A percentile compares a stretch with the other conserved stretches of the same genome.
These are phyloP conservation scores for Enteromius paludinosus DNA, from an alignment of 2,797 vertebrate genomes.

Conservation along the genomic window DNA sequence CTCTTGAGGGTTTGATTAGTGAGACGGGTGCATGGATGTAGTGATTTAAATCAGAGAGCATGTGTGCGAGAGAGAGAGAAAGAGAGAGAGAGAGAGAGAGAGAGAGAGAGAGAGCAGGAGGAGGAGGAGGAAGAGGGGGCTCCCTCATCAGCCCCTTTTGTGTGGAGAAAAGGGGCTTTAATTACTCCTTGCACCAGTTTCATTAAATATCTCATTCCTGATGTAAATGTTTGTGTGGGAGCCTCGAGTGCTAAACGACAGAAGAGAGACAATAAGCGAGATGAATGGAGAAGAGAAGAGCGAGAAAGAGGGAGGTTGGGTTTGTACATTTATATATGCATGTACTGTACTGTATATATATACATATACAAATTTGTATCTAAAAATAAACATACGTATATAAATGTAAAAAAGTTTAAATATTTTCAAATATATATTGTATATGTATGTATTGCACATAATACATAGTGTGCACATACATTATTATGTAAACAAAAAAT, in stretches of 20 bases:
- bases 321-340: not conserved
- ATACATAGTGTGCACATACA: too few relatives aligned
- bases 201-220: constrained; percentile 56
- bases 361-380: too few relatives aligned
- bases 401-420: too few relatives aligned
- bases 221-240: constrained; percentile 56
- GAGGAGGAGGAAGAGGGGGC: constrained; percentile 19
- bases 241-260: constrained; percentile 22
- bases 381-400: too few relatives aligned
- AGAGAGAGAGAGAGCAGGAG: not conserved
- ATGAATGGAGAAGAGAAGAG: constrained; percentile 9
- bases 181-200: constrained; percentile 62
- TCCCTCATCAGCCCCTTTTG: constrained; percentile 49
- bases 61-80: constrained; percentile 17
- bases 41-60: constrained; percentile 54
- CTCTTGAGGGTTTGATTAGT: constrained; percentile 58
- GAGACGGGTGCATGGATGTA: constrained; percentile 32
- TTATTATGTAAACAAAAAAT: too few relatives aligned
- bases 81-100: not conserved
- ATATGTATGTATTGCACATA: too few relatives aligned
- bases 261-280: constrained; percentile 24
- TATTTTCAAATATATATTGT: too few relatives aligned
- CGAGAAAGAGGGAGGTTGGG: not conserved
- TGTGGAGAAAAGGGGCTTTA: constrained; percentile 57
- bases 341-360: too few relatives aligned